Evolutionary conservation across 2,888 invertebrate species (phyloP).

Genomic region (Ectobius pallidus): DNA sequence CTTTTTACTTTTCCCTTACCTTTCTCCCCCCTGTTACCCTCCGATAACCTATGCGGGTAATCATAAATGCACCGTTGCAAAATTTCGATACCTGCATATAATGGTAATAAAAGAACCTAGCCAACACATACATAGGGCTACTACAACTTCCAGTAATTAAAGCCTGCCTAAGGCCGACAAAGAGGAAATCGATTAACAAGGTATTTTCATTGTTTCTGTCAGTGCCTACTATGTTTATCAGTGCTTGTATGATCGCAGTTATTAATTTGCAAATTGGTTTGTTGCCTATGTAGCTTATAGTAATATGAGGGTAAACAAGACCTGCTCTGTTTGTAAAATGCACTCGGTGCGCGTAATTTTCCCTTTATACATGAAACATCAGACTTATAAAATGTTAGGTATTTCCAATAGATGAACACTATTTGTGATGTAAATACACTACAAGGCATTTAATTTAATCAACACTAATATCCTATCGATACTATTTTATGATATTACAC

Average conservation of each 20-base stretch:
- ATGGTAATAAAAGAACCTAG: constrained; percentile 5
- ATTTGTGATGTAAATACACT: not conserved
- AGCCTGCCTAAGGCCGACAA: constrained; percentile 13
- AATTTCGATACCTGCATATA: constrained; percentile 21
- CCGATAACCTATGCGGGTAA: not conserved
- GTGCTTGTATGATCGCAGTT: not conserved
- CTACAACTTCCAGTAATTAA: constrained; percentile 14
- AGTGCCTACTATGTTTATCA: not conserved
- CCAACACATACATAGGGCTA: not conserved
- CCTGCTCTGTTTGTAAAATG: constrained; percentile 11
- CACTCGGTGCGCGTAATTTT: not conserved
- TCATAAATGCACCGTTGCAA: constrained; percentile 24
- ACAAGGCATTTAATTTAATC: not conserved
- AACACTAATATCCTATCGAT: too few species aligned
- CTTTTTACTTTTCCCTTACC: too few species aligned
- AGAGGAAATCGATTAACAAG: constrained; percentile 5
- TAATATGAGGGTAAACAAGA: too few species aligned
- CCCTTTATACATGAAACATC: not conserved
- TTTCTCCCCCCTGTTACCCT: not conserved
- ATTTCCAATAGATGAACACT: constrained; percentile 2
- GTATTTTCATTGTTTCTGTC: constrained; percentile 19
- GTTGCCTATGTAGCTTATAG: too few species aligned
- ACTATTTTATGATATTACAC: too few species aligned
- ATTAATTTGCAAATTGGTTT: constrained; percentile 22
- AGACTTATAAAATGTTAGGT: constrained; percentile 1